Conservation (phyloP, 2,888 invertebrate species). For the Habrosyne pyritoides region DNA sequence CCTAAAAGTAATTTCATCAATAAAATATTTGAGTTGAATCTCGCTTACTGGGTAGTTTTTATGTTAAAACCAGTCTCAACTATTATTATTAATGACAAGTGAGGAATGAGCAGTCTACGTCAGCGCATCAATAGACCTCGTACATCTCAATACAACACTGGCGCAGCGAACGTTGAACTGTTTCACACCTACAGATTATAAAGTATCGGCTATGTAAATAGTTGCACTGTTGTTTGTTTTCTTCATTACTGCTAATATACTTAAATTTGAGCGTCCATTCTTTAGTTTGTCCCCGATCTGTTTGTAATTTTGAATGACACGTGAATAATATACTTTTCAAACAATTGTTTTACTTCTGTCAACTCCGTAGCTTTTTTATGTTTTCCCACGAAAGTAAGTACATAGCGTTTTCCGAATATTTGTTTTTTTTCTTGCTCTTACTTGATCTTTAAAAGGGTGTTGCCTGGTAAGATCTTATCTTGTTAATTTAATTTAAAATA, state of each 20-base stretch:
- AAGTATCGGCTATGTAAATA: slow-evolving; percentile 1
- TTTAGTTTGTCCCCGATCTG: background rate
- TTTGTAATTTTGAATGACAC: background rate
- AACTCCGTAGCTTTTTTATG: background rate
- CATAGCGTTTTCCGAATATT: too few relatives aligned
- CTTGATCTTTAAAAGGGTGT: background rate
- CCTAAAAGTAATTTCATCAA: background rate
- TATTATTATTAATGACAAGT: slow-evolving; percentile 27
- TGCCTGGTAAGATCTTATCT: background rate
- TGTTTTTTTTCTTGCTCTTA: too few relatives aligned
- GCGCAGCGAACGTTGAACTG: slow-evolving; percentile 1
- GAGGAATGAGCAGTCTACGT: slow-evolving; percentile 21
- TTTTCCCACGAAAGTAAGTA: too few relatives aligned
- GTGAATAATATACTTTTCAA: background rate
- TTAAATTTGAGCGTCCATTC: background rate
- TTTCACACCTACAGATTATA: slow-evolving; percentile 1
- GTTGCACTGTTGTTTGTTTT: background rate
- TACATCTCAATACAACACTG: slow-evolving; percentile 2
- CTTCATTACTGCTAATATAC: background rate
- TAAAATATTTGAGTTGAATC: slow-evolving; percentile 1
- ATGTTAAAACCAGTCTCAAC: slow-evolving; percentile 16
- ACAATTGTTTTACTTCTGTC: background rate
- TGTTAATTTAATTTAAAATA: background rate
- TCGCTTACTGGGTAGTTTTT: slow-evolving; percentile 11
- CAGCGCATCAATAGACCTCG: slow-evolving; percentile 19